Base-by-base conservation (phyloP, 2,113 vertebrate genomes). In the Pyrgilauda ruficollis region DNA sequence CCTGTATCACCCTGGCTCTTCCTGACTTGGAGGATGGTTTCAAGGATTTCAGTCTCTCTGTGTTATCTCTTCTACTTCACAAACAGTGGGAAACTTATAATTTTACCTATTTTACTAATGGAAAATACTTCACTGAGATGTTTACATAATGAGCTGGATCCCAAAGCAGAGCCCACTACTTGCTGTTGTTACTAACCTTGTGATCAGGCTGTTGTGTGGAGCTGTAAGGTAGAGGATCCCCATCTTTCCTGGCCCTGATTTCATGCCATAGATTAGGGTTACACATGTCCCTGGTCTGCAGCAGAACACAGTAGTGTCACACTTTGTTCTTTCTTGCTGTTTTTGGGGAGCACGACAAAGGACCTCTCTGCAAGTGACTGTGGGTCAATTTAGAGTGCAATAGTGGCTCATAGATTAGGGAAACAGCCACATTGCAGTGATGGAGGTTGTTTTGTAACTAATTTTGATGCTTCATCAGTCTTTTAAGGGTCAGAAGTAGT, bases 171-270 rank as follows among this genome's bases (percentile, higher is more conserved):
- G 70, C 4, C n/a, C n/a, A 13, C 21, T 55, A 5, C 49, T 58
- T 0, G 0, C 22, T 56, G 41, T 13, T 33, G 14, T 23, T 73
- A 22, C n/a, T 68, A 18, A 37, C n/a, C 23, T 15, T 10, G 10
- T 18, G 30, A 24, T 33, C 64, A 66, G 2, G 5, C 15, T 64
- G 20, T 33, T 64, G 28, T 33, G 15, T 58, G 35, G 10, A 49
- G 24, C 11, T 49, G 31, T 46, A 27, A 14, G 16, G 30, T 5
- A 52, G 22, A 52, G 23, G 22, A 43, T 14, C 12, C 17, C 16
- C 9, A 17, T 52, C 33, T 78, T 70, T 30, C 23, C 53, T 58
- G 47, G 31, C 47, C 26, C 46, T 19, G 22, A 52, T 49, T 86
- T 56, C 26, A 7, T 37, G 10, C 33, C 28, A 19, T 7, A n/a